Evolutionary conservation across 2,888 invertebrate species (phyloP).

Genomic region (Julus scandinavius): DNA sequence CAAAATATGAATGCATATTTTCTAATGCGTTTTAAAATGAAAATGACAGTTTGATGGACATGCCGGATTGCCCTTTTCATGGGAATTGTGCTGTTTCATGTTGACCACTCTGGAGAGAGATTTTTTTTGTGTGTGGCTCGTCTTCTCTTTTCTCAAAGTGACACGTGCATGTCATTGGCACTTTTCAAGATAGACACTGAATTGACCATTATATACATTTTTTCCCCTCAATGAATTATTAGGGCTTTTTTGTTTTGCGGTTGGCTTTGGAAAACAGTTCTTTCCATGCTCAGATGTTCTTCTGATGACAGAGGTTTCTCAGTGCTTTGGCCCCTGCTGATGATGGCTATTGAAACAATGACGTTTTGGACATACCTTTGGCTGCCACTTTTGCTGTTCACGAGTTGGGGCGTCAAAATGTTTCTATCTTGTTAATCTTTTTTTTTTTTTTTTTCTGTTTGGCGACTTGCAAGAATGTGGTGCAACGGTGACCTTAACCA

Average conservation of each 20-base stretch:
- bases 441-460: neutral
- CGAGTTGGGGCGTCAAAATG: conserved; percentile 7
- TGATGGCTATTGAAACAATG: too few species aligned
- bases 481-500: conserved; percentile 10
- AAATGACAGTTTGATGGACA: conserved; percentile 54
- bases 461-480: conserved; percentile 20
- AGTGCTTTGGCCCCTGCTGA: too few species aligned
- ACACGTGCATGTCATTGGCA: conserved; percentile 4
- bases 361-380: neutral
- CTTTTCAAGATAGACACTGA: neutral
- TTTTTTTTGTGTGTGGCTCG: neutral
- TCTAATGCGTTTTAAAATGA: conserved; percentile 45
- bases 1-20: conserved; percentile 46
- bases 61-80: conserved; percentile 44
- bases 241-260: neutral
- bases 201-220: neutral
- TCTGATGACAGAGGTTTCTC: too few species aligned
- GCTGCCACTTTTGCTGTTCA: neutral
- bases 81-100: conserved; percentile 51
- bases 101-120: neutral
- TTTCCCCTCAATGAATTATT: neutral
- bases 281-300: too few species aligned
- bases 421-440: neutral
- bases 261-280: neutral
- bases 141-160: conserved; percentile 6